Evolutionary conservation across 2,113 vertebrate species (phyloP), one percentile per base, ranked within the genome.

Genomic region (Lophotis ruficrista): DNA sequence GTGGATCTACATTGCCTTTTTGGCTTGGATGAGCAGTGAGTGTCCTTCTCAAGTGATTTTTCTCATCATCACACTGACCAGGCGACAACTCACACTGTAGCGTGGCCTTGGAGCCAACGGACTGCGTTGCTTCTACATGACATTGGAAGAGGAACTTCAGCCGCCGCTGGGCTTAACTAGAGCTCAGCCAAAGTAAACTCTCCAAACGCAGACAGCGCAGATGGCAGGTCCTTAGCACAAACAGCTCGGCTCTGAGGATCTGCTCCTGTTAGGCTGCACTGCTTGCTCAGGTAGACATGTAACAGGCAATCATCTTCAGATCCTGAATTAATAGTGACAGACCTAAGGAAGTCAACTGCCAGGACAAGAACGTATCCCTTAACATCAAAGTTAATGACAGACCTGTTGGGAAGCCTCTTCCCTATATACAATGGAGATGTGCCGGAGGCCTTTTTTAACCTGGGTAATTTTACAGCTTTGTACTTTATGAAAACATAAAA

Each of bases 1-100:
- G 31, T 58, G 37, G 31, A 71, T 4, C 47, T n/a, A 50, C 54
- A 33, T 0, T 8, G 20, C 10, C 4, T 61, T 89, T 80, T 12
- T 48, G 64, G 30, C 64, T 66, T 33, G 50, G 23, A 54, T 35
- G 53, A 83, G 53, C 70, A 79, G 38, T 6, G 35, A 60, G 30
- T 21, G 24, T 45, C 33, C 57, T 62, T 38, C 31, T 57, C 18
- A 43, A 41, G 57, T 4, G n/a, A 53, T 72, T 79, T 77, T 88
- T 41, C 80, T 48, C n/a, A 35, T 25, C 47, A 28, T 6, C 1
- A 1, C 64, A 31, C 30, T 48, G 43, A 28, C 12, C 37, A 64
- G 43, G 37, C 22, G 8, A 28, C 38, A 56, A 14, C 22, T 91
- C 45, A 51, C 68, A n/a, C 3, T 0, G 0, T 25, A 23, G 4